A percentile compares a stretch with the other conserved stretches of the same genome.
phyloP scores from a whole-genome alignment of 2,888 invertebrate species.

The Meiosimyza platycephala region DNA sequence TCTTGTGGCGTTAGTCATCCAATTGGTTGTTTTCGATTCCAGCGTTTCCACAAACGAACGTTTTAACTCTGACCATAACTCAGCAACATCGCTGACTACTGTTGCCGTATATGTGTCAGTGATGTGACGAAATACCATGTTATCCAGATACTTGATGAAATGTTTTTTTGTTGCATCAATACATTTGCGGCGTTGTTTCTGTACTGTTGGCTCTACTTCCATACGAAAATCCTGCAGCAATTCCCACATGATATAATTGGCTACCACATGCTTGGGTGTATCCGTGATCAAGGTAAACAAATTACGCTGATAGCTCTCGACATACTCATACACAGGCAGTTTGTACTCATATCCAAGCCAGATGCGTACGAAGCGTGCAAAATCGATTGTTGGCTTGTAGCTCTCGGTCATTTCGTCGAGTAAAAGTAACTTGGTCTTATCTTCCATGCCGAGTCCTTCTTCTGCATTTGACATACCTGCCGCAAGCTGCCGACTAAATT shows the following conservation, averaged over 20 bases:
- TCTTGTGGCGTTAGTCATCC: constrained; percentile 53
- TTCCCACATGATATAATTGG: constrained; percentile 60
- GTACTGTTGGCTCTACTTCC: constrained; percentile 36
- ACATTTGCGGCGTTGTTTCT: constrained; percentile 51
- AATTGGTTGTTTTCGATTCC: constrained; percentile 40
- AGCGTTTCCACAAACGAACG: constrained; percentile 51
- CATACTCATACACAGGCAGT: constrained; percentile 57
- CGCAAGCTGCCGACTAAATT: constrained; percentile 51
- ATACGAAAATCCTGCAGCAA: constrained; percentile 53
- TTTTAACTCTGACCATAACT: constrained; percentile 56
- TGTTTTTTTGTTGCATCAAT: constrained; percentile 48
- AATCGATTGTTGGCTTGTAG: constrained; percentile 55
- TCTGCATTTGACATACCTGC: constrained; percentile 45
- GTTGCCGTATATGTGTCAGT: background rate
- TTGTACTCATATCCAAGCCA: constrained; percentile 59
- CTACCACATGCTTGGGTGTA: constrained; percentile 53
- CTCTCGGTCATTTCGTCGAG: constrained; percentile 51
- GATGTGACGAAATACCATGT: constrained; percentile 53
- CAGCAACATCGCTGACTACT: constrained; percentile 42
- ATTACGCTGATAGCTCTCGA: constrained; percentile 55
- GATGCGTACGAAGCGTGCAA: constrained; percentile 53
- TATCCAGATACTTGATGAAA: constrained; percentile 58
- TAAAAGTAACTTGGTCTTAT: constrained; percentile 49
- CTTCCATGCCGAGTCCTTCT: constrained; percentile 47
- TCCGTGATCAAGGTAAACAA: constrained; percentile 50